Evolutionary conservation across 1,140 invertebrate genomes (phyloP), one percentile per base, ranked within the genome.

Genomic region (Rhopalosiphum maidis): DNA sequence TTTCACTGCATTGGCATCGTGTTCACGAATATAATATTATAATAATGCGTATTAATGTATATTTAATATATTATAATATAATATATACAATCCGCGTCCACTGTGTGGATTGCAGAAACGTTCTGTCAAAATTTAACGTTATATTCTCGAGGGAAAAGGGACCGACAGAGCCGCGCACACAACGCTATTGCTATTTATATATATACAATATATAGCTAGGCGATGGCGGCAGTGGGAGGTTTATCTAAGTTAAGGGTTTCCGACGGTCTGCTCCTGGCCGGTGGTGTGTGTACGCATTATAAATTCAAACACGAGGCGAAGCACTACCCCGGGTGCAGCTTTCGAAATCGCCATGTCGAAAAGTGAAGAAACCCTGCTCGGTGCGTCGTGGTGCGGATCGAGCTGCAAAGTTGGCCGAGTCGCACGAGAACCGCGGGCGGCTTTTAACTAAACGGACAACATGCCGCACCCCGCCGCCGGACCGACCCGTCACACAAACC

Each of bases 401-500:
- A 35, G 91, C 60, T n/a, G 60, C 85, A 93, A 93, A 93, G 48
- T 86, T 86, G 55, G 82, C 91, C 8, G 55, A 86, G 91, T 93
- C 91, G 60, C 30, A n/a, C 60, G 85, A 77, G 68, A 92, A 48
- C 91, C 91, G 60, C 60, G 60, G 82, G 82, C 48, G 77, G 91
- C 91, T 86, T 93, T 93, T 93, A 93, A 93, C 91, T 93, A 93
- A 93, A 93, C 91, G 91, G 91, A 93, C 91, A 86, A 93, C 91
- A 82, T 46, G 60, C 68, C 43, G 25, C 41, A 25, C 85, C 41
- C 41, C 83, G 22, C 41, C 25, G 83, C 37, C 30, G 60, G 60
- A 68, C 37, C 83, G 23, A 86, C 83, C 48, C 23, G 51, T 37
- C 41, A 41, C 22, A 85, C 46, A 35, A 22, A 90, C 30, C 89